Evolutionary conservation across 2,113 vertebrate genomes (phyloP).

Genomic region (Oryzias curvinotus): DNA sequence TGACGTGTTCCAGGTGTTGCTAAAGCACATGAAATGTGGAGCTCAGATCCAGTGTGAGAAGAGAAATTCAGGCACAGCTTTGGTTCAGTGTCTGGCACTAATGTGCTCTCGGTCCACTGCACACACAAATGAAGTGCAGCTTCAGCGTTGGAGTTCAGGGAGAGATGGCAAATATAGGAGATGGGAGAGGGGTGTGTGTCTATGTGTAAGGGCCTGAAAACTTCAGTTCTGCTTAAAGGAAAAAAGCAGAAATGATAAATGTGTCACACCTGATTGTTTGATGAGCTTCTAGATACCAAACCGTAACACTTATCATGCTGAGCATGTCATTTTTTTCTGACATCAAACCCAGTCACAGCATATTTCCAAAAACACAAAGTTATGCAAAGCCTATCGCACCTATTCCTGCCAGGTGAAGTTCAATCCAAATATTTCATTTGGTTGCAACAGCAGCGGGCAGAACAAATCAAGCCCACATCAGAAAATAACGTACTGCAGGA

Average conservation of each 20-base stretch:
- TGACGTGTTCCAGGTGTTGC: background rate
- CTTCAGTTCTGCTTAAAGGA: too few relatives aligned
- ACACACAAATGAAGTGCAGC: constrained; percentile 50
- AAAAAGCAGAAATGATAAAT: too few relatives aligned
- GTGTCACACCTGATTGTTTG: too few relatives aligned
- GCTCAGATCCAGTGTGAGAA: background rate
- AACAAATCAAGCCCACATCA: constrained; percentile 1
- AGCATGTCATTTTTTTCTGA: too few relatives aligned
- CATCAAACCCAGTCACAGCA: too few relatives aligned
- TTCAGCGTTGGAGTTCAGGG: constrained; percentile 21
- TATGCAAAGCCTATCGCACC: too few relatives aligned
- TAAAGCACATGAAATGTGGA: background rate
- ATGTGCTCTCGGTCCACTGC: constrained; percentile 48
- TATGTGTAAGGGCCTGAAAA: background rate
- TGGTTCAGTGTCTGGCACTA: constrained; percentile 40
- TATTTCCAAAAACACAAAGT: too few relatives aligned
- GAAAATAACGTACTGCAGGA: background rate
- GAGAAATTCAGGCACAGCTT: background rate
- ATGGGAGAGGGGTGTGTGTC: background rate
- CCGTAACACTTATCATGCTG: too few relatives aligned
- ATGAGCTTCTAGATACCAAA: too few relatives aligned
- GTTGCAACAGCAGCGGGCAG: constrained; percentile 2
- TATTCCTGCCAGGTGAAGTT: background rate
- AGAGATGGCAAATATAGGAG: constrained; percentile 4
- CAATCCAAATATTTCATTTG: background rate